Evolutionary conservation across 2,113 vertebrate genomes (phyloP).

Genomic region (Crocuta crocuta): DNA sequence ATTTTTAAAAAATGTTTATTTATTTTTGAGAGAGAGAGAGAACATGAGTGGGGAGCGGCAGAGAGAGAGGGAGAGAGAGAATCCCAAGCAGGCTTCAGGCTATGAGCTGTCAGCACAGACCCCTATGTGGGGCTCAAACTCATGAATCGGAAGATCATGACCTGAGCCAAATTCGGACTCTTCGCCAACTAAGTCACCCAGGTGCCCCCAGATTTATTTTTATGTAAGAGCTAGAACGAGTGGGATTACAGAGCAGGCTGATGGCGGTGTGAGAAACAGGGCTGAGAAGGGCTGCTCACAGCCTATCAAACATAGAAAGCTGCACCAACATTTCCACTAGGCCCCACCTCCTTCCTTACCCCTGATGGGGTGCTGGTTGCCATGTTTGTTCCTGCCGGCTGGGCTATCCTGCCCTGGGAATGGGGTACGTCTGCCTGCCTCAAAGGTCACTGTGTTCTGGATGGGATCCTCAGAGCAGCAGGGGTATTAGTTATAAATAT

Average conservation of each 20-base stretch:
- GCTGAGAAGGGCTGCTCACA: background rate
- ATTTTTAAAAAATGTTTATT: too few species aligned
- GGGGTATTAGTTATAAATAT: background rate
- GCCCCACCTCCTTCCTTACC: background rate
- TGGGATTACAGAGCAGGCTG: background rate
- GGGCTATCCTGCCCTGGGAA: constrained; percentile 37
- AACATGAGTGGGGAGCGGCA: too few species aligned
- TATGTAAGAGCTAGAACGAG: background rate
- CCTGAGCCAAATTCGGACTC: too few species aligned
- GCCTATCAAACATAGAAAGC: too few species aligned
- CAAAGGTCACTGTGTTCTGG: constrained; percentile 42
- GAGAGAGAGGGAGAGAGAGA: too few species aligned
- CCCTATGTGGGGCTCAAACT: too few species aligned
- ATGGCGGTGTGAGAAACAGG: background rate
- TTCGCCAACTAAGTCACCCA: too few species aligned
- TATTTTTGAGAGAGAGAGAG: too few species aligned
- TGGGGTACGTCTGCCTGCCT: background rate
- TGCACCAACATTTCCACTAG: background rate
- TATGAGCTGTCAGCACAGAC: too few species aligned
- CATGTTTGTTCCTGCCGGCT: background rate
- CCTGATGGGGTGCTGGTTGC: background rate
- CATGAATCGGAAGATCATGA: too few species aligned
- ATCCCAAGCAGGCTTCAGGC: too few species aligned
- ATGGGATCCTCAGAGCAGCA: background rate
- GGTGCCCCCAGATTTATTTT: background rate